Percentiles rank a stretch among this genome's conserved stretches.
phyloP scores from a whole-genome alignment of 92 coral and sea anemone species.

The Phenganax stokvisi region DNA sequence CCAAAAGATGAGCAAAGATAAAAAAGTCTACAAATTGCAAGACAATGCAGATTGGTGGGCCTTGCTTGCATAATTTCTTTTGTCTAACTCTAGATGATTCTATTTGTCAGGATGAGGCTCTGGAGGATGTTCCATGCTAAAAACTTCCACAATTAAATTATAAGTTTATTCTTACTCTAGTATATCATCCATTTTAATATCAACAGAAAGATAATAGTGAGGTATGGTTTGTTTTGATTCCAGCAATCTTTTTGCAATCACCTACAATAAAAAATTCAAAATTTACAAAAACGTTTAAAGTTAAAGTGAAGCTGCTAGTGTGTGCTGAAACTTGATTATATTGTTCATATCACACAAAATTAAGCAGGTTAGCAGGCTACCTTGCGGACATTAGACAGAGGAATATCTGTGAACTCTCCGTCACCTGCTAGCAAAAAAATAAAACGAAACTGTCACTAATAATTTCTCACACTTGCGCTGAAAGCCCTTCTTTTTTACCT shows the following conservation, averaged over 20 bases:
- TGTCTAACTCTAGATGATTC: too few species aligned
- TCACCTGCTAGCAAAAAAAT: conserved; percentile 34
- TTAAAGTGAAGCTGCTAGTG: not conserved
- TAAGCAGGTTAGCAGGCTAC: conserved; percentile 38
- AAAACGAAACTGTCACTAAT: not conserved
- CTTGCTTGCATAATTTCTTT: too few species aligned
- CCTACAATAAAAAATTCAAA: conserved; percentile 38
- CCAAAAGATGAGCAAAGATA: too few species aligned
- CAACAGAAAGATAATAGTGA: conserved; percentile 91
- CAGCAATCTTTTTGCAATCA: conserved; percentile 78
- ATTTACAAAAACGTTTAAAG: not conserved
- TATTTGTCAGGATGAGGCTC: too few species aligned
- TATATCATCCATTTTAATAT: conserved; percentile 77
- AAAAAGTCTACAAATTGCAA: too few species aligned
- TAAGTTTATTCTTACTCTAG: conserved; percentile 52
- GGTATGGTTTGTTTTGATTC: conserved; percentile 96
- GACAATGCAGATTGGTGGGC: too few species aligned
- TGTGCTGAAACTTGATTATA: not conserved
- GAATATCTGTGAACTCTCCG: conserved; percentile 68
- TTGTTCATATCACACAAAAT: not conserved
- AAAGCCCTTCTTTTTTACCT: not conserved
- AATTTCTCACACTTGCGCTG: too few species aligned
- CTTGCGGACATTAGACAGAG: conserved; percentile 84
- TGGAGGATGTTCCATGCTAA: too few species aligned
- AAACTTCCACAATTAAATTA: not conserved